phyloP scores from a whole-genome alignment of 2,888 invertebrate species.

The Ophioninae sp. region DNA sequence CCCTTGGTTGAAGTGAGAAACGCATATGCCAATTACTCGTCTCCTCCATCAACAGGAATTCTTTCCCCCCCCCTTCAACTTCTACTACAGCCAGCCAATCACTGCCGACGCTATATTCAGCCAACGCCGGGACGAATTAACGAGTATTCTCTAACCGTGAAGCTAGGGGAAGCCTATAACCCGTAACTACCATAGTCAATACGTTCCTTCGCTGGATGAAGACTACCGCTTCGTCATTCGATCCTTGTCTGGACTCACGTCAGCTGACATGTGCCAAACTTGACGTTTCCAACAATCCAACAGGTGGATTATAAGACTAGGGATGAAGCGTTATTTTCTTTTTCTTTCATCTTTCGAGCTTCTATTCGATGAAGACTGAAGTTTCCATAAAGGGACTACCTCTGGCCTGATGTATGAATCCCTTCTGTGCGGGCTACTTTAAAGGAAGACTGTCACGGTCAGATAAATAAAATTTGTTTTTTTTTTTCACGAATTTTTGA shows the following conservation, averaged over 20 bases:
- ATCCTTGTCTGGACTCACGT: background rate
- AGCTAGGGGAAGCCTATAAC: constrained; percentile 6
- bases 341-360: background rate
- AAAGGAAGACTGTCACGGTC: too few relatives aligned
- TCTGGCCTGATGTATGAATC: background rate
- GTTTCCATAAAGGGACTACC: background rate
- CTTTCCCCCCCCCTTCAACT: background rate
- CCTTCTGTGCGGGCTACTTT: too few relatives aligned
- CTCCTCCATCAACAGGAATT: background rate
- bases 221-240: background rate
- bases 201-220: background rate
- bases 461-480: too few relatives aligned
- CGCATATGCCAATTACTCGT: constrained; percentile 15
- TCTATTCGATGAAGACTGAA: background rate
- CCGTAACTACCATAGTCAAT: constrained; percentile 10
- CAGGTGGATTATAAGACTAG: background rate
- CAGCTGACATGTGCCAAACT: background rate
- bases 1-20: constrained; percentile 13
- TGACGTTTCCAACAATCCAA: background rate
- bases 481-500: too few relatives aligned
- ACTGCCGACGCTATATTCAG: background rate
- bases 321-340: background rate
- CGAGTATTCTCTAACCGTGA: constrained; percentile 58
- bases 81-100: constrained; percentile 11
- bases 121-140: constrained; percentile 38